Percentiles rank a stretch among this genome's conserved stretches.
Evolutionary conservation across 2,797 vertebrate genomes (phyloP).

Genomic region (Alectoris magna): DNA sequence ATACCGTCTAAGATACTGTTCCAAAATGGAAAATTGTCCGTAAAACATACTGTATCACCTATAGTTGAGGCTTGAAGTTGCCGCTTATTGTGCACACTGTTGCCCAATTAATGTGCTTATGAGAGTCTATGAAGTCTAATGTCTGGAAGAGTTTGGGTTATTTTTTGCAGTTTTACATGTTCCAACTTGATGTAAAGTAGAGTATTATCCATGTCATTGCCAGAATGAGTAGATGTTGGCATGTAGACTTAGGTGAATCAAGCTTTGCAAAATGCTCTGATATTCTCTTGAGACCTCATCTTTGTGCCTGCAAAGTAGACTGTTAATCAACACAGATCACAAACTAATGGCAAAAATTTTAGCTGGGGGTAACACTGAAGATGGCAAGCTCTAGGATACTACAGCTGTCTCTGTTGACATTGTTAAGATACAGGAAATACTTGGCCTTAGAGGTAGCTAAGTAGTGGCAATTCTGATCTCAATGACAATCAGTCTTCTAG

Average conservation of each 20-base stretch:
- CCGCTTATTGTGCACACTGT: rapidly evolving
- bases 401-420: not conserved
- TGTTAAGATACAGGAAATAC: not conserved
- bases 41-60: not conserved
- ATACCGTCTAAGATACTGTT: not conserved
- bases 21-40: not conserved
- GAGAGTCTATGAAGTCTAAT: not conserved
- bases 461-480: constrained; percentile 7
- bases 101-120: not conserved
- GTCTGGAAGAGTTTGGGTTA: not conserved
- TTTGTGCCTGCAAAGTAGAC: not conserved
- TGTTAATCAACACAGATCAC: constrained; percentile 21
- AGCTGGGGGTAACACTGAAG: not conserved
- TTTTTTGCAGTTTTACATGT: not conserved
- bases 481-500: not conserved
- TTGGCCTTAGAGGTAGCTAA: not conserved
- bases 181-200: not conserved
- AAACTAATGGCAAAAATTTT: constrained; percentile 27
- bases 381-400: not conserved
- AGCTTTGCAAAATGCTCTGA: not conserved
- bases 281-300: not conserved
- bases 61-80: not conserved
- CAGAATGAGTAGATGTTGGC: not conserved
- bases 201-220: not conserved
- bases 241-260: not conserved